These are phyloP conservation scores for Acanthosepion pharaonis DNA, from an alignment of 2,888 invertebrate genomes.

Conservation along the genomic window DNA sequence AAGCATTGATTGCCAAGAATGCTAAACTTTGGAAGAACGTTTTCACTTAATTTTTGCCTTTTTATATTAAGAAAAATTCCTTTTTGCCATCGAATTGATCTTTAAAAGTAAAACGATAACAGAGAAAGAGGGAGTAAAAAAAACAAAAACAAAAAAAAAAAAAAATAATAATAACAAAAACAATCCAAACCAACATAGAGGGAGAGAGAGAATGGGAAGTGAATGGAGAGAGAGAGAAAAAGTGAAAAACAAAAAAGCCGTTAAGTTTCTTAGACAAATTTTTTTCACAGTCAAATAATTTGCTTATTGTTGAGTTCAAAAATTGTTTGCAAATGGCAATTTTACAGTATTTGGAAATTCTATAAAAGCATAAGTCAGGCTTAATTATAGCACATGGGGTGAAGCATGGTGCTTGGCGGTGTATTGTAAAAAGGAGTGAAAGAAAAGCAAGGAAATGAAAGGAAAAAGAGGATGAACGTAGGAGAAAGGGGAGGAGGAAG, in stretches of 20 bases:
- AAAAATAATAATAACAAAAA: too few species aligned
- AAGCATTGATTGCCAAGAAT: conserved; percentile 17
- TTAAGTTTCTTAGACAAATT: conserved; percentile 33
- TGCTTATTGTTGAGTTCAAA: conserved; percentile 23
- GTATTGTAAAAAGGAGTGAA: too few species aligned
- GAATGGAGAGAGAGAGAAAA: not conserved
- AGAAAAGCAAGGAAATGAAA: not conserved
- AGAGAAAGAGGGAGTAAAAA: not conserved
- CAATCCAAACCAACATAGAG: not conserved
- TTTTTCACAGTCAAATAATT: conserved; percentile 24
- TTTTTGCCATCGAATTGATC: not conserved
- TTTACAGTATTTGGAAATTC: not conserved
- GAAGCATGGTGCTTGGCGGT: too few species aligned
- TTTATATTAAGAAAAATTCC: not conserved
- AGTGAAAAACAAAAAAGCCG: not conserved
- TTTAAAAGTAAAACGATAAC: not conserved
- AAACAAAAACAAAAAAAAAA: not conserved
- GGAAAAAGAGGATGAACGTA: not conserved
- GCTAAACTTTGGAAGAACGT: not conserved
- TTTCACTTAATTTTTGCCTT: not conserved
- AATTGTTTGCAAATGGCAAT: conserved; percentile 14
- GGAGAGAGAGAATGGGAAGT: not conserved
- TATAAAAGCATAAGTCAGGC: conserved; percentile 8
- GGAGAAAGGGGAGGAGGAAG: not conserved
- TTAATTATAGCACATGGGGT: not conserved